Conservation (phyloP, 2,888 invertebrate species). For the Xanthorhoe spadicearia region DNA sequence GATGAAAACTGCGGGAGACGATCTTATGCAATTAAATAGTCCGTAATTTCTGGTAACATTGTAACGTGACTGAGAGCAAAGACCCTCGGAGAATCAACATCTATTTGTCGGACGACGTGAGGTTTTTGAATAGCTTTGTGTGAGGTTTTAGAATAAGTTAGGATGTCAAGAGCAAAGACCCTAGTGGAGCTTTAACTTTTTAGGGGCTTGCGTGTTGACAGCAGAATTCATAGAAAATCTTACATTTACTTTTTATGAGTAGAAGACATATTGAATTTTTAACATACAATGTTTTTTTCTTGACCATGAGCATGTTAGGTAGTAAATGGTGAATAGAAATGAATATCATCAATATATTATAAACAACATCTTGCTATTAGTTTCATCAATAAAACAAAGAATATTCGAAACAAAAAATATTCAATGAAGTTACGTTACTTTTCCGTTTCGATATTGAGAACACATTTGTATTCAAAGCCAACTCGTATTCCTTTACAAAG, state of each 20-base stretch:
- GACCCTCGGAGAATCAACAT: constrained; percentile 40
- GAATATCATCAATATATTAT: background rate
- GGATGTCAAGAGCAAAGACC: constrained; percentile 42
- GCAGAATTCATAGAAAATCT: constrained; percentile 17
- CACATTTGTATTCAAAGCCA: constrained; percentile 20
- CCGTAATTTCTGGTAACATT: constrained; percentile 31
- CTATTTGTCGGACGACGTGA: constrained; percentile 40
- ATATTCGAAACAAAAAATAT: background rate
- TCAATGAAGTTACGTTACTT: constrained; percentile 5
- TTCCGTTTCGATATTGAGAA: constrained; percentile 24
- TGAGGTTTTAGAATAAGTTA: constrained; percentile 42
- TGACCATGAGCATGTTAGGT: background rate
- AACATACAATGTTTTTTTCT: background rate
- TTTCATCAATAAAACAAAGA: constrained; percentile 2
- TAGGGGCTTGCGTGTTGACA: constrained; percentile 25
- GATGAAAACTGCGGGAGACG: constrained; percentile 29
- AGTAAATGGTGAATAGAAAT: background rate
- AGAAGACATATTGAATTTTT: background rate
- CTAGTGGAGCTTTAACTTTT: constrained; percentile 38
- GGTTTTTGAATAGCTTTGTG: constrained; percentile 37
- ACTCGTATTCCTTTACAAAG: constrained; percentile 47
- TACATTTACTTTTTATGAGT: background rate
- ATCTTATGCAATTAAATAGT: constrained; percentile 34
- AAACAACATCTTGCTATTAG: background rate
- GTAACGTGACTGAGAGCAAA: constrained; percentile 38